These are phyloP conservation scores for Willisornis vidua DNA, from an alignment of 2,113 vertebrate species.

Conservation along the genomic window DNA sequence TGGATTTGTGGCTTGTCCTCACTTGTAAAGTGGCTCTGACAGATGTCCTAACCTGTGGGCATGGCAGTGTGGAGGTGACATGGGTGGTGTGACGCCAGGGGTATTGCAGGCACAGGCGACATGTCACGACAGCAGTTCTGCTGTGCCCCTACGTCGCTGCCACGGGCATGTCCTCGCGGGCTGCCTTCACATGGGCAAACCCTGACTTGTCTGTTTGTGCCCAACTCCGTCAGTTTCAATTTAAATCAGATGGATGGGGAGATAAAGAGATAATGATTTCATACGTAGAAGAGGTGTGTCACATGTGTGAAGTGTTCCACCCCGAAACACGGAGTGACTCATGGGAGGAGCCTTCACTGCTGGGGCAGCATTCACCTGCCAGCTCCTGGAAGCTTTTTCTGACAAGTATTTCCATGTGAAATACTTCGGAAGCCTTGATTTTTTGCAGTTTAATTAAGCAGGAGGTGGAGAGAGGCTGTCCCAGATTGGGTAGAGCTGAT, in stretches of 20 bases:
- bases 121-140: neutral
- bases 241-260: slow-evolving; percentile 42
- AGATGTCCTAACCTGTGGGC: neutral
- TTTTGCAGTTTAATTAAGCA: neutral
- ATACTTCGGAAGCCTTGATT: neutral
- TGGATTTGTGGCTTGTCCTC: slow-evolving; percentile 30
- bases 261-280: slow-evolving; percentile 49
- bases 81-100: neutral
- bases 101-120: neutral
- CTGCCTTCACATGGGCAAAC: neutral
- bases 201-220: slow-evolving; percentile 57
- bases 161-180: neutral
- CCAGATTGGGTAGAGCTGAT: neutral
- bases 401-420: neutral
- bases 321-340: neutral
- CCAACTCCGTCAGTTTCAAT: slow-evolving; percentile 18
- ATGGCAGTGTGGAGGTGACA: neutral
- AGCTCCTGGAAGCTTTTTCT: neutral
- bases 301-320: neutral
- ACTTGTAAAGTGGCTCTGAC: neutral
- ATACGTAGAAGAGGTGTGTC: neutral
- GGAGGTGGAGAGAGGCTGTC: neutral
- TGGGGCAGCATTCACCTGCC: neutral
- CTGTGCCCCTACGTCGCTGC: neutral
- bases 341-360: neutral